These are phyloP conservation scores for Archips xylosteana DNA, from an alignment of 2,888 invertebrate genomes.

Conservation along the genomic window DNA sequence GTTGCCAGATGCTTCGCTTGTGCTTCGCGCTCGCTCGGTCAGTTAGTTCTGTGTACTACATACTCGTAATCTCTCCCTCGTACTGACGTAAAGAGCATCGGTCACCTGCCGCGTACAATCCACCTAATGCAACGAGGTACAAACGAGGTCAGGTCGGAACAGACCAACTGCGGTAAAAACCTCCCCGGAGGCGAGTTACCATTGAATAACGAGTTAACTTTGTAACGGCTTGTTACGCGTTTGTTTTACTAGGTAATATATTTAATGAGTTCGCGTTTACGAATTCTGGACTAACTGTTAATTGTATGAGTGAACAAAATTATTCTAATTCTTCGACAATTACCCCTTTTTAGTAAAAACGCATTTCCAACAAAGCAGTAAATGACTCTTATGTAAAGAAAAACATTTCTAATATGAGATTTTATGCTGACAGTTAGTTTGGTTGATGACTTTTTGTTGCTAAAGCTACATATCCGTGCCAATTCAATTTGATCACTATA, in stretches of 20 bases:
- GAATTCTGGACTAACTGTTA: neutral
- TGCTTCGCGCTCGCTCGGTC: no score
- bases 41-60: neutral
- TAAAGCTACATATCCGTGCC: no score
- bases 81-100: neutral
- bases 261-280: neutral
- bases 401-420: no score
- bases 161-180: slow-evolving; percentile 10
- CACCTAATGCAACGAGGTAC: slow-evolving; percentile 13
- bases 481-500: no score
- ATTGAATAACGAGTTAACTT: slow-evolving; percentile 12
- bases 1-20: no score
- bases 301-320: no score
- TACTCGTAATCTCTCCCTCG: neutral
- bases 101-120: neutral
- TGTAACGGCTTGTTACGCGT: neutral
- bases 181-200: slow-evolving; percentile 13
- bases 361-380: no score
- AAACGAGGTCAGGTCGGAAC: neutral
- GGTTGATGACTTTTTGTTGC: no score
- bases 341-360: no score
- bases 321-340: no score
- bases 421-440: no score
- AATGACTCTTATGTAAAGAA: no score
- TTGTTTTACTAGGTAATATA: neutral